Base-by-base conservation (phyloP, 92 coral and sea anemone genomes). In the Zoanthus sansibaricus region DNA sequence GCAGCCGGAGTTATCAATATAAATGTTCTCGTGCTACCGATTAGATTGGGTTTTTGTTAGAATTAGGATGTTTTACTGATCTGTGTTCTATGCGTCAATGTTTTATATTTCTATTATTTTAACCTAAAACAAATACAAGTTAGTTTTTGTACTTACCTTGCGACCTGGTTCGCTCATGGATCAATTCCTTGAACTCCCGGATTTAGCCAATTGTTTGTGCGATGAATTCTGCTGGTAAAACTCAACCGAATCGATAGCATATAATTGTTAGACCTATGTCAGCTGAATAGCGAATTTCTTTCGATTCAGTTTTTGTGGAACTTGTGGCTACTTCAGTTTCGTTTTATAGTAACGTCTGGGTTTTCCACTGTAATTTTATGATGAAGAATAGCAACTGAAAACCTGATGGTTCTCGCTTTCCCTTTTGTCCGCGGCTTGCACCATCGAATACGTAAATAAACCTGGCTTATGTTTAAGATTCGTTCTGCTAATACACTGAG, bases 151-250 rank as follows among this genome's bases (percentile, higher is more conserved):
- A 25, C 82, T 76, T 0, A 76, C 82, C 82, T 74, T 74, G 59
- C 25, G 64, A 44, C 56, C 42, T 48, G 30, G 82, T 76, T 21
- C 82, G 68, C 67, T 76, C 82, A 76, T 76, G 82, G 82, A 76
- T 76, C 82, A 76, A 55, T 52, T 13, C 47, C 44, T 76, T 54
- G 67, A 49, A 12, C 49, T 9, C 51, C n/a, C 76, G 76, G 49
- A 71, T 71, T 71, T 32, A 15, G 76, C 13, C 76, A 37, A 37
- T 4, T 2, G 4, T 25, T 37, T 37, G 42, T 37, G 42, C 42
- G 76, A n/a, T 69, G 55, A 49, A 49, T 49, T 49, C 55, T 25
- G 30, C 47, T 76, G 82, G 67, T 37, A 16, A 76, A 25, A 54
- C 25, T 51, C 44, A 51, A 21, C 54, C 47, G 68, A 76, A 30